Percentiles rank a stretch among this genome's conserved stretches.
Evolutionary conservation across 2,797 vertebrate species (phyloP).

Genomic region (Balearica regulorum): DNA sequence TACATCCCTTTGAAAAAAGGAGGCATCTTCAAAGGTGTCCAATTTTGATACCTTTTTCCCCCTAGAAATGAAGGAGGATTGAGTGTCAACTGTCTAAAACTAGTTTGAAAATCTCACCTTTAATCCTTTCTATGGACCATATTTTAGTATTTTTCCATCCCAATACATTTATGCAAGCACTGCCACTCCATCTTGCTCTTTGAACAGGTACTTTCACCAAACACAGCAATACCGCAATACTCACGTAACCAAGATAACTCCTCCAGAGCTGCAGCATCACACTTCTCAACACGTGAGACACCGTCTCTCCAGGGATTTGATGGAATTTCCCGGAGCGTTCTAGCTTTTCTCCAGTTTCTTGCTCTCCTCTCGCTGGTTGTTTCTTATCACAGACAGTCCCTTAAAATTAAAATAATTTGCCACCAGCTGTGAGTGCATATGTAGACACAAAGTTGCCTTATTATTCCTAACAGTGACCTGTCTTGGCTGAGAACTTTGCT

Average conservation of each 20-base stretch:
- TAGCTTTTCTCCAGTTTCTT: conserved; percentile 23
- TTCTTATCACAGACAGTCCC: not conserved
- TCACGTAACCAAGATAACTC: not conserved
- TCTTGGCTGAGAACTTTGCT: not conserved
- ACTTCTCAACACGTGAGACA: conserved; percentile 18
- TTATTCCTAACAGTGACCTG: not conserved
- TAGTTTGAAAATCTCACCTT: conserved; percentile 1
- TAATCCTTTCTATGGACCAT: not conserved
- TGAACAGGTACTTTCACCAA: not conserved
- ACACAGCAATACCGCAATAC: not conserved
- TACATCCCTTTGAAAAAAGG: not conserved
- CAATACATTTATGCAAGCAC: not conserved
- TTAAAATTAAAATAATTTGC: conserved; percentile 13
- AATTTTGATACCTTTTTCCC: not conserved
- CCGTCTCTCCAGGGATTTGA: not conserved
- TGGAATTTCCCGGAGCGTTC: conserved; percentile 38
- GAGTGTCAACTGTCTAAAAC: not conserved
- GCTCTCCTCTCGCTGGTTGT: conserved; percentile 11
- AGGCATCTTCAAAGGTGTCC: not conserved
- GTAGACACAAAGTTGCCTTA: not conserved
- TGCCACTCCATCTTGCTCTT: not conserved
- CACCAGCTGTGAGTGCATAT: not conserved
- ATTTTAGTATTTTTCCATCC: not conserved
- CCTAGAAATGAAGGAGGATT: not conserved
- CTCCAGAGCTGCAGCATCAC: conserved; percentile 1